Conservation (phyloP, 92 coral and sea anemone species). For the Porites cylindrica region DNA sequence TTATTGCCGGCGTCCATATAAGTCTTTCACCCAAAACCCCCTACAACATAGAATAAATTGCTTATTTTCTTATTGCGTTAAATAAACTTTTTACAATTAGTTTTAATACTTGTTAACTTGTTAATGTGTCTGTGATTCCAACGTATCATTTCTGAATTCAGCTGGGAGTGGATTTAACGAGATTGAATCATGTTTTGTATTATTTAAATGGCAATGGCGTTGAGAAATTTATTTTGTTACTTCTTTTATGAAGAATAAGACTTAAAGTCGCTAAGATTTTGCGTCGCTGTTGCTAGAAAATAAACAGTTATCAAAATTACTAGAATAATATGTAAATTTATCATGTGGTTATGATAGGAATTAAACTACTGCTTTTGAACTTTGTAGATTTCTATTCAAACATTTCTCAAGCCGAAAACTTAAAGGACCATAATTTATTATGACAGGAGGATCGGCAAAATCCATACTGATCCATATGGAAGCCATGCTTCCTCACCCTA, state of each 20-base stretch:
- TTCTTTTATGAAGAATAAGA: not conserved
- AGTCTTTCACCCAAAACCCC: too few species aligned
- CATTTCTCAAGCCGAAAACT: too few species aligned
- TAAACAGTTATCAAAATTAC: not conserved
- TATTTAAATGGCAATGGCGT: constrained; percentile 13
- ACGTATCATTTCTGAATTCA: not conserved
- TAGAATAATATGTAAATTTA: not conserved
- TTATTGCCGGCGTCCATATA: too few species aligned
- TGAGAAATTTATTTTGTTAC: not conserved
- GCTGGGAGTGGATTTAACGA: not conserved
- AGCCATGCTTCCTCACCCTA: too few species aligned
- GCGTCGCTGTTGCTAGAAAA: not conserved
- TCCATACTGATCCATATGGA: too few species aligned
- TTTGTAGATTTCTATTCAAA: too few species aligned
- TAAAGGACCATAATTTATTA: too few species aligned
- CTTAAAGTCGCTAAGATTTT: not conserved
- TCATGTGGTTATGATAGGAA: too few species aligned
- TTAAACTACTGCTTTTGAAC: too few species aligned
- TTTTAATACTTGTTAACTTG: not conserved
- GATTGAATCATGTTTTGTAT: constrained; percentile 3
- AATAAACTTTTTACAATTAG: not conserved
- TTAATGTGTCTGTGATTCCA: not conserved
- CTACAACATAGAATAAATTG: too few species aligned
- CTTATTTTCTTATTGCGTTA: not conserved
- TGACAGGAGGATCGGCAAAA: too few species aligned